phyloP scores from a whole-genome alignment of 2,113 vertebrate species.

The Beaufortia kweichowensis region DNA sequence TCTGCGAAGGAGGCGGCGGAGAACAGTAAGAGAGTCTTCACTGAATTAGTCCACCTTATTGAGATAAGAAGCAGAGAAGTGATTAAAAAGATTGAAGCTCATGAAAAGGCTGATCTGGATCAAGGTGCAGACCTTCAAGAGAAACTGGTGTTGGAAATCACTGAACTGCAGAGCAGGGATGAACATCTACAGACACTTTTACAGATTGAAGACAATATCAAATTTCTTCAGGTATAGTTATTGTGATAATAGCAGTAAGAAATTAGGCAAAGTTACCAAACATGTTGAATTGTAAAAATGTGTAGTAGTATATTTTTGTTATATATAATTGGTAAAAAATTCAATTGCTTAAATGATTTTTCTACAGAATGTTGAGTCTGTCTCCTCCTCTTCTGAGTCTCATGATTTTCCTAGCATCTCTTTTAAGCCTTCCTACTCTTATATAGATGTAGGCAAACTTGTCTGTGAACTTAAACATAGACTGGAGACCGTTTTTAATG shows the following conservation, averaged over 20 bases:
- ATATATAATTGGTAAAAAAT: too few species aligned
- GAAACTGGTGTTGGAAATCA: conserved; percentile 47
- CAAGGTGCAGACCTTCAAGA: conserved; percentile 3
- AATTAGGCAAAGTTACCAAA: background rate
- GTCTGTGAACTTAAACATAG: conserved; percentile 25
- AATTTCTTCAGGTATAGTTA: conserved; percentile 67
- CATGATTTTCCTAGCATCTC: background rate
- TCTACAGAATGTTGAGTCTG: conserved; percentile 31
- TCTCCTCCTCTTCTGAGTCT: conserved; percentile 2
- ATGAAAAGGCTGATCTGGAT: conserved; percentile 41
- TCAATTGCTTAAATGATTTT: background rate
- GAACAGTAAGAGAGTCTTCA: conserved; percentile 57
- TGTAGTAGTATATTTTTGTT: too few species aligned
- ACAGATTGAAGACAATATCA: conserved; percentile 43
- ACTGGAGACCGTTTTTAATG: conserved; percentile 11
- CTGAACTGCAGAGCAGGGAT: conserved; percentile 49
- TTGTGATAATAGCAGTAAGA: background rate
- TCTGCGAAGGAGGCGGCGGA: conserved; percentile 43
- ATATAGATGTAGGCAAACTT: background rate
- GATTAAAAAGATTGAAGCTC: conserved; percentile 46
- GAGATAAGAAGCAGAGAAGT: conserved; percentile 58
- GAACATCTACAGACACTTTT: conserved; percentile 53
- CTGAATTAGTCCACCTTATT: conserved; percentile 48
- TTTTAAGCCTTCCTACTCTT: conserved; percentile 2
- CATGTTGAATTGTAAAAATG: background rate